phyloP scores from a whole-genome alignment of 1,140 invertebrate species.

The Drosophila kohkoa region DNA sequence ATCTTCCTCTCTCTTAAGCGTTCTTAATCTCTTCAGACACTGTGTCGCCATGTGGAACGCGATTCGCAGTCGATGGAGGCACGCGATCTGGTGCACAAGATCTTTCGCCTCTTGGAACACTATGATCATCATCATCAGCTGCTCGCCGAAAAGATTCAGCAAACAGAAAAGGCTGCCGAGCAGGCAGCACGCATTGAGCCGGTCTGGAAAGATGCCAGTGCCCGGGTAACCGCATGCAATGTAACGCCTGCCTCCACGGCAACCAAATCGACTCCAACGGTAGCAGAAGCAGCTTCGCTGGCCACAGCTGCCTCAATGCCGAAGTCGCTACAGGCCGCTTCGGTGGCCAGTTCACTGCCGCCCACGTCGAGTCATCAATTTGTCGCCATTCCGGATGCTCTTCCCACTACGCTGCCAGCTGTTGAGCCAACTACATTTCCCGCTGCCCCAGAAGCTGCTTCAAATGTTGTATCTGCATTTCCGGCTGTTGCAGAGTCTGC shows the following conservation, averaged over 20 bases:
- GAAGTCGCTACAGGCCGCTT: too few relatives aligned
- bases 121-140: constrained; percentile 64
- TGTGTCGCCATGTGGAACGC: constrained; percentile 52
- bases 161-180: constrained; percentile 58
- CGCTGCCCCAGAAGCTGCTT: too few relatives aligned
- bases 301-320: not conserved
- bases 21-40: constrained; percentile 21
- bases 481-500: not conserved
- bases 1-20: not conserved
- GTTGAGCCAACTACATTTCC: too few relatives aligned
- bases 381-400: too few relatives aligned
- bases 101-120: constrained; percentile 67
- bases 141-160: constrained; percentile 63
- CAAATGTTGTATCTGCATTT: too few relatives aligned
- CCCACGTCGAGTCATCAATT: too few relatives aligned
- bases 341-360: too few relatives aligned
- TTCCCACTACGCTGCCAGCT: too few relatives aligned
- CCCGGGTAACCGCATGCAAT: not conserved
- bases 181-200: constrained; percentile 53
- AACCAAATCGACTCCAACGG: not conserved
- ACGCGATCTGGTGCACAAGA: constrained; percentile 61
- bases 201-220: constrained; percentile 36
- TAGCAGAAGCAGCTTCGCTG: not conserved
- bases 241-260: not conserved
- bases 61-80: constrained; percentile 63